Evolutionary conservation across 2,113 vertebrate species (phyloP), one percentile per base, ranked within the genome.

Genomic region (Felis chaus): DNA sequence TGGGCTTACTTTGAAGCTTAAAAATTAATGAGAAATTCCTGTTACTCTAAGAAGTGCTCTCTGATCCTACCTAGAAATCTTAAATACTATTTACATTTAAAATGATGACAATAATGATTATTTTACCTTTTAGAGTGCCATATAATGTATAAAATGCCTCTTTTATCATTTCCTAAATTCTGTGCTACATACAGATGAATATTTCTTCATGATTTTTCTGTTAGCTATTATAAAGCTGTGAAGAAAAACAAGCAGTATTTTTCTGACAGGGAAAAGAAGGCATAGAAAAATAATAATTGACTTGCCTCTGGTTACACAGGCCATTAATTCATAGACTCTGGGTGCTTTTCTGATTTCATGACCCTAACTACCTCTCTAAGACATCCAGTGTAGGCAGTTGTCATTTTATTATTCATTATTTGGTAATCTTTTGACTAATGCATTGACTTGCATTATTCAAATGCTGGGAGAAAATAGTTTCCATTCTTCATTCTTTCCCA

Each of bases 381-480:
- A 94, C 25, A 15, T 86, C 25, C 39, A 78, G 94, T 29, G 78
- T 36, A 82, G 71, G 5, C 12, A 89, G 33, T 66, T 31, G 27
- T 78, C 55, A 66, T 95, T 93, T 78, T 48, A 41, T 82, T 89
- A 85, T 81, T 81, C 19, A 86, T 27, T 78, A 6, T 79, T 94
- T 88, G 13, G 31, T 65, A 86, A 86, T 95, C 23, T 87, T 91
- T 57, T 89, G 78, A 90, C 23, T 91, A 80, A 94, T 82, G n/a
- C 71, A 36, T 84, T 92, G n/a, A 89, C 29, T 68, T 96, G 2
- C 8, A 61, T 95, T 91, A 66, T 80, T 95, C 68, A 91, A 79
- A 89, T 68, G 3, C 13, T 81, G 3, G 3, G 23, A 87, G 61
- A 74, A 73, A 71, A 33, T 45, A 71, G 29, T 97, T 96, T 96